A percentile compares a stretch with the other conserved stretches of the same genome.
Conservation (phyloP, 1,140 invertebrate species). For the Pteromalus puparum region DNA sequence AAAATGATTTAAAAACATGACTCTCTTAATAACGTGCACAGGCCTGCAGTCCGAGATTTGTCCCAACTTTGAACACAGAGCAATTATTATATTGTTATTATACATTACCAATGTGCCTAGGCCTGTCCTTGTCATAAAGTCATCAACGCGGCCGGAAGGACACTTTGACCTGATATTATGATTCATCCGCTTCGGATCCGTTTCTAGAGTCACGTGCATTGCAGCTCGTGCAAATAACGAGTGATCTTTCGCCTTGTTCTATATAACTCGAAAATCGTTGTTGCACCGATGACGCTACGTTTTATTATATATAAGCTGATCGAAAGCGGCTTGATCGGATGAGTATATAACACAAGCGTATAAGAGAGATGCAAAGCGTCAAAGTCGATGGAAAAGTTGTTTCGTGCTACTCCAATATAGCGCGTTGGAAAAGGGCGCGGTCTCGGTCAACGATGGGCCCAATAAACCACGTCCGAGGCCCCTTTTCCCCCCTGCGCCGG, state of each 20-base stretch:
- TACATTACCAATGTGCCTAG: constrained; percentile 25
- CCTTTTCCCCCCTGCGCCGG: background rate
- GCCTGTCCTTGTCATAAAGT: constrained; percentile 20
- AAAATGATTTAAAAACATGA: constrained; percentile 38
- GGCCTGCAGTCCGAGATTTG: background rate
- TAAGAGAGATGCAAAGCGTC: no score
- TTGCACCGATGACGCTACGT: no score
- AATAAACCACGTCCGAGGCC: constrained; percentile 12
- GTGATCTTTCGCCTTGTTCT: no score
- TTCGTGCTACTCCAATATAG: constrained; percentile 1
- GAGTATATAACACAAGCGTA: no score
- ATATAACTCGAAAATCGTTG: no score
- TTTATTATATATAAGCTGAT: no score
- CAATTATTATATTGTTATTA: constrained; percentile 48
- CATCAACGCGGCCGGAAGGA: background rate
- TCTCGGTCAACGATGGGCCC: background rate
- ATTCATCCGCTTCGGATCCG: background rate
- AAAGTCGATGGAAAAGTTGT: no score
- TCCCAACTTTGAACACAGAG: background rate
- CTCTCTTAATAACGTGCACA: background rate
- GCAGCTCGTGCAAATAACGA: no score
- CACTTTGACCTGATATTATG: constrained; percentile 10
- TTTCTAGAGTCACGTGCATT: background rate
- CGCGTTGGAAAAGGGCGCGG: background rate
- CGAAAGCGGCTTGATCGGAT: background rate